Evolutionary conservation across 2,797 vertebrate species (phyloP).

Genomic region (Gallinago nigripennis): DNA sequence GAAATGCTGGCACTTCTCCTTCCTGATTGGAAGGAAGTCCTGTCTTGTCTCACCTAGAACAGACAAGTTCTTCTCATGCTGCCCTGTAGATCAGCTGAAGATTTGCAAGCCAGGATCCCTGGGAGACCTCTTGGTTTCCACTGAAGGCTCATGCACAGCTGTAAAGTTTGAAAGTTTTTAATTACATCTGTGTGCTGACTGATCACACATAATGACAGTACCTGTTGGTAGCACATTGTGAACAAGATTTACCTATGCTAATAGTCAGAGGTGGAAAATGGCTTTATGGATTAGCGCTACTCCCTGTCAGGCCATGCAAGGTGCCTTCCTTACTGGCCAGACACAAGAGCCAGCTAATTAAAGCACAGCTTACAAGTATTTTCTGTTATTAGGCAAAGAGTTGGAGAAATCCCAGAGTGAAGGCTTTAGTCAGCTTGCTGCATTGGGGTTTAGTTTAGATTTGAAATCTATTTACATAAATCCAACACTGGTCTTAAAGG

Average conservation of each 20-base stretch:
- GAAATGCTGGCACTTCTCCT: not conserved
- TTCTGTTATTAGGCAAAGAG: not conserved
- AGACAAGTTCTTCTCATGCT: not conserved
- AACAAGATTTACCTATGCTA: not conserved
- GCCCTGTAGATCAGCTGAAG: not conserved
- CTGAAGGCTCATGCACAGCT: not conserved
- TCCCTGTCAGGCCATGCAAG: not conserved
- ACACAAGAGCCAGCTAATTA: not conserved
- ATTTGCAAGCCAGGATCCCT: not conserved
- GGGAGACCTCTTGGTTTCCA: not conserved
- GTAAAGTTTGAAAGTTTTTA: not conserved
- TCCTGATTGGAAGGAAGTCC: not conserved
- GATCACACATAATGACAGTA: not conserved
- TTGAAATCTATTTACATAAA: not conserved
- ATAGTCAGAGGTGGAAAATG: not conserved
- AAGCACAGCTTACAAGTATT: not conserved
- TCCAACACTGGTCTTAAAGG: not conserved
- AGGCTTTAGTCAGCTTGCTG: not conserved
- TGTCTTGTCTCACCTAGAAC: not conserved
- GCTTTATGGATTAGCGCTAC: slow-evolving; percentile 22
- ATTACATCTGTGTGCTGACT: not conserved
- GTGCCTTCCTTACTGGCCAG: not conserved
- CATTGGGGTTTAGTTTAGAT: not conserved
- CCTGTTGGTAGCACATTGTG: not conserved
- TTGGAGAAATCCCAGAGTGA: slow-evolving; percentile 7